Evolutionary conservation across 2,113 vertebrate species (phyloP).

Genomic region (Cyprinodon tularosa): DNA sequence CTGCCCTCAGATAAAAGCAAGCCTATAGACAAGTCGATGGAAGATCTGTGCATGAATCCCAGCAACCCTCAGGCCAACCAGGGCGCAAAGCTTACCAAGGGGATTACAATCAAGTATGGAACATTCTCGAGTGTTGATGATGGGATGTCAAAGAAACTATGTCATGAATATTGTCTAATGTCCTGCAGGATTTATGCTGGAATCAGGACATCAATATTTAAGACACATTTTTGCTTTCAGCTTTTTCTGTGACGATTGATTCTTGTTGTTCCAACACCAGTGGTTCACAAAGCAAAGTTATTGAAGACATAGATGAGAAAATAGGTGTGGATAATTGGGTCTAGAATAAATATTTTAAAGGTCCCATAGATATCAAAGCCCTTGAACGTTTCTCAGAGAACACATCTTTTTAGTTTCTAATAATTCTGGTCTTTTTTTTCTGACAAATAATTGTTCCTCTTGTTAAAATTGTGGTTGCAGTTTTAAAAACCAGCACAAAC

Average conservation of each 20-base stretch:
- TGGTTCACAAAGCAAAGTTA: too few species aligned
- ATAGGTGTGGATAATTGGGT: too few species aligned
- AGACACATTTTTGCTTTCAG: too few species aligned
- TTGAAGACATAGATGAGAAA: too few species aligned
- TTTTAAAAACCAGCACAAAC: too few species aligned
- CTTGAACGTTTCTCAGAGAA: not conserved
- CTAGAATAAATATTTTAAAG: too few species aligned
- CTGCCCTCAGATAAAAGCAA: constrained; percentile 77
- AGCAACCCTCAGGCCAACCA: constrained; percentile 77
- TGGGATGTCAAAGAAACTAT: not conserved
- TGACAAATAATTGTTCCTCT: too few species aligned
- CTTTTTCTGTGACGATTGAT: too few species aligned
- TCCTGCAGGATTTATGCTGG: too few species aligned
- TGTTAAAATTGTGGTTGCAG: too few species aligned
- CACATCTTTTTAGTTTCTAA: not conserved
- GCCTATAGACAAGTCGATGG: constrained; percentile 79
- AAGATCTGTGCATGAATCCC: constrained; percentile 84
- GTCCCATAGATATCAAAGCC: not conserved
- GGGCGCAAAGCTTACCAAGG: constrained; percentile 72
- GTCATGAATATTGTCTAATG: not conserved
- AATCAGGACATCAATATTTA: too few species aligned
- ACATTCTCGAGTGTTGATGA: not conserved
- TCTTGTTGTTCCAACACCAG: too few species aligned
- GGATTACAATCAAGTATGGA: constrained; percentile 84
- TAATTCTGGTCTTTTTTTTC: not conserved